Percentiles rank a stretch among this genome's conserved stretches.
Evolutionary conservation across 2,888 invertebrate species (phyloP).

Genomic region (Drosophila kanekoi): DNA sequence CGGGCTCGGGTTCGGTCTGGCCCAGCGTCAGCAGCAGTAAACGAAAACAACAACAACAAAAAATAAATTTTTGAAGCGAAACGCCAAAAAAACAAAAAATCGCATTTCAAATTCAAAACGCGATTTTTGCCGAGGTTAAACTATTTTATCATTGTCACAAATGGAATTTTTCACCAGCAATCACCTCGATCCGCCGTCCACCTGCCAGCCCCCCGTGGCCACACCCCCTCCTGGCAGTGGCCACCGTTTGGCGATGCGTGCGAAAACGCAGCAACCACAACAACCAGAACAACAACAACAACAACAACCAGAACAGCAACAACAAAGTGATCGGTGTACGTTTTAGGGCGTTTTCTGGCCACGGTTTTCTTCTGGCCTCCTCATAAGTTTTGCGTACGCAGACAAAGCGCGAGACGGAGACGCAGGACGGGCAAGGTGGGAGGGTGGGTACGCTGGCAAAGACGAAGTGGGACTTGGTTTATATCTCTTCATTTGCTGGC

Average conservation of each 20-base stretch:
- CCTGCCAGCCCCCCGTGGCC: constrained; percentile 49
- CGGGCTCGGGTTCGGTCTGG: constrained; percentile 6
- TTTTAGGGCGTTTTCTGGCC: constrained; percentile 80
- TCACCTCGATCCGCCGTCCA: constrained; percentile 69
- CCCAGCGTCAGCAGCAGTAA: constrained; percentile 14
- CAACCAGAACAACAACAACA: constrained; percentile 26
- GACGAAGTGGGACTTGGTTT: constrained; percentile 66
- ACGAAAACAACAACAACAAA: constrained; percentile 37
- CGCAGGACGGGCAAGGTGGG: background rate
- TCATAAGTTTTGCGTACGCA: constrained; percentile 74
- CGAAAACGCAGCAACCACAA: constrained; percentile 76
- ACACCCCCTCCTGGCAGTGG: constrained; percentile 42
- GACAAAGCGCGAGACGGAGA: constrained; percentile 22
- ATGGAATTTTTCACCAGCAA: constrained; percentile 81
- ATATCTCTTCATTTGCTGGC: constrained; percentile 77
- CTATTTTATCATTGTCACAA: constrained; percentile 84
- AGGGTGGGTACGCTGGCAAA: constrained; percentile 17
- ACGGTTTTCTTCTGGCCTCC: constrained; percentile 72
- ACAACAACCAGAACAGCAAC: constrained; percentile 20
- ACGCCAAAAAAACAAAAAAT: constrained; percentile 59
- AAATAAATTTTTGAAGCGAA: constrained; percentile 68
- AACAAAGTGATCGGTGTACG: constrained; percentile 61
- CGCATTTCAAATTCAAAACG: constrained; percentile 83
- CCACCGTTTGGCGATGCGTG: constrained; percentile 72
- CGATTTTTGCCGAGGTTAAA: constrained; percentile 83